Evolutionary conservation across 2,797 vertebrate species (phyloP).

Genomic region (Discoglossus pictus): DNA sequence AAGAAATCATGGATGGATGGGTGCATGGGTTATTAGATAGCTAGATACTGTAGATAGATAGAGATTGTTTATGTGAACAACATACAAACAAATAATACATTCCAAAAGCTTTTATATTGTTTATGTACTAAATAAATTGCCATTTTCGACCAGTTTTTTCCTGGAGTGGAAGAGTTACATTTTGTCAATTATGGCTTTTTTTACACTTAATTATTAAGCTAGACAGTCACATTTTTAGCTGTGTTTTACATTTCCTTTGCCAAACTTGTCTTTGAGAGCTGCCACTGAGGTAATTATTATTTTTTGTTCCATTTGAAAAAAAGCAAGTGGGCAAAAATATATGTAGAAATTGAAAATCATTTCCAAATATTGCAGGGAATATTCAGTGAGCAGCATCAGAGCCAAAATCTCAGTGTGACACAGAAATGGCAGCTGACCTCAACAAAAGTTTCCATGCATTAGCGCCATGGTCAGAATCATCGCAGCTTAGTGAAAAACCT

Average conservation of each 20-base stretch:
- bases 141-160: too few relatives aligned
- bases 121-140: too few relatives aligned
- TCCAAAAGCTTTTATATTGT: too few relatives aligned
- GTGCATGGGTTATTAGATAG: too few relatives aligned
- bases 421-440: background rate
- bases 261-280: slow-evolving; percentile 2
- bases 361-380: background rate
- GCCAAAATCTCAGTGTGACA: background rate
- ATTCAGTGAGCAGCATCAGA: background rate
- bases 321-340: background rate
- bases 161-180: background rate
- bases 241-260: background rate
- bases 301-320: background rate
- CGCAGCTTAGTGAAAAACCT: too few relatives aligned
- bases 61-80: too few relatives aligned
- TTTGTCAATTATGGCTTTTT: background rate
- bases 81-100: too few relatives aligned
- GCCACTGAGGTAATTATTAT: slow-evolving; percentile 12
- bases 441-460: background rate
- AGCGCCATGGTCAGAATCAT: too few relatives aligned
- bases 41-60: too few relatives aligned
- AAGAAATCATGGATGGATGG: too few relatives aligned
- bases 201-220: slow-evolving; percentile 17
- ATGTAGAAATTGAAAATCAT: background rate
- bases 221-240: background rate